phyloP scores from a whole-genome alignment of 2,113 vertebrate species.

The Thinocorus orbignyianus region DNA sequence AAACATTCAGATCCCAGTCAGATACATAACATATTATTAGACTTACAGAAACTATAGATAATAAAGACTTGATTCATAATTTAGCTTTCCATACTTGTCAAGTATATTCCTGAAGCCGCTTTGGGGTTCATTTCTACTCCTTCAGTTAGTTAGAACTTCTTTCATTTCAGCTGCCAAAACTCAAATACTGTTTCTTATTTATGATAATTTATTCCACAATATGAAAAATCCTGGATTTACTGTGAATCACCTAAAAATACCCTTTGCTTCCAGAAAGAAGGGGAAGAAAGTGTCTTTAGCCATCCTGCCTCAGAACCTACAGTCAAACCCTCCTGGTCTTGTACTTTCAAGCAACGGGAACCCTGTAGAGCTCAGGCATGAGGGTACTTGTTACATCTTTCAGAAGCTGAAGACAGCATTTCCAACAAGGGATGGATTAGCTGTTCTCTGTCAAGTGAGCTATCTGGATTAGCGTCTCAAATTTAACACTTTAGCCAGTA shows the following conservation, averaged over 20 bases:
- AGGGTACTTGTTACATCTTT: neutral
- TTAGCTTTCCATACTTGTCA: neutral
- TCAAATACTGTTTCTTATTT: neutral
- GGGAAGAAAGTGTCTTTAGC: neutral
- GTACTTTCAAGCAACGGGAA: neutral
- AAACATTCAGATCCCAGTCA: neutral
- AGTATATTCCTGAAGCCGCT: neutral
- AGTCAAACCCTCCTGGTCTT: neutral
- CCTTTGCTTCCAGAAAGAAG: neutral
- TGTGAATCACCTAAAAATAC: neutral
- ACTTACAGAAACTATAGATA: neutral
- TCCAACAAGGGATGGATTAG: slow-evolving; percentile 19
- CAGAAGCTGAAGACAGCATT: neutral
- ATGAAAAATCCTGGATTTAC: neutral
- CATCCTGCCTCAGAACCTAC: neutral
- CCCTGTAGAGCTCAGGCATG: neutral
- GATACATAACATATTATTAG: neutral
- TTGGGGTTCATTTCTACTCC: neutral
- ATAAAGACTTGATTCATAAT: neutral
- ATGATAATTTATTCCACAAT: neutral
- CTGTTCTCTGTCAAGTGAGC: neutral
- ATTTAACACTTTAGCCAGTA: neutral
- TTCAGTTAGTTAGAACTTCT: neutral
- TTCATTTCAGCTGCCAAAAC: neutral
- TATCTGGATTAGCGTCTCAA: neutral